Base-by-base conservation (phyloP, 2,113 vertebrate genomes). In the Mus pahari region DNA sequence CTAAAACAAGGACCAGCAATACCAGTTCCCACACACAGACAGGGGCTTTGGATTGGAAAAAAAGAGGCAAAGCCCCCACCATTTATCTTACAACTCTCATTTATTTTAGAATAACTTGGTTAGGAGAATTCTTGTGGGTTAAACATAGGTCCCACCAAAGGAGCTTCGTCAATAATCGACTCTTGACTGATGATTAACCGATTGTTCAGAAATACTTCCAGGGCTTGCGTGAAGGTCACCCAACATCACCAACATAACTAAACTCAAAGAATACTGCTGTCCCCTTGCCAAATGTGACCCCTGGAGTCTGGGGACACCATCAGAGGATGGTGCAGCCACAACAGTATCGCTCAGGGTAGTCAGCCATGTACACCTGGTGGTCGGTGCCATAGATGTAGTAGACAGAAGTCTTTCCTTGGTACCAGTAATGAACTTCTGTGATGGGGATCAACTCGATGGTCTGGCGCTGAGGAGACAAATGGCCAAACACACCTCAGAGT, bases 381-480 rank as follows among this genome's bases (percentile, higher is more conserved):
- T 99, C 98, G 0, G 97, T 97, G 31, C 99, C 99, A 0, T 98
- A 99, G 83, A 99, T 66, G 19, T 98, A 99, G 98, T 98, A 99
- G 96, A 98, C 96, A 3, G 94, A 97, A 17, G 98, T 97, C 94
- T 99, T 98, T 1, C 98, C 98, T 1, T 13, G 98, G 95, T 99
- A 99, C 39, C 92, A 93, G 95, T 98, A 99, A 36, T 90, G 97
- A 0, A 99, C 99, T 79, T 99, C 99, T 0, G 99, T 99, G 94
- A 99, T 97, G 2, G 99, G 99, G 68, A 99, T 98, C 95, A 99
- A 95, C 98, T 99, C 99, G 1, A 99, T 97, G 58, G 98, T 99
- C 97, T 99, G 99, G 70, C 98, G 98, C 99, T 99, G 94, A 55
- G n/a, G 89, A 98, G 73, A 96, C 31, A 97, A 39, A 94, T 0